Evolutionary conservation across 2,797 vertebrate genomes (phyloP).

Genomic region (Xiphorhynchus erythropygius): DNA sequence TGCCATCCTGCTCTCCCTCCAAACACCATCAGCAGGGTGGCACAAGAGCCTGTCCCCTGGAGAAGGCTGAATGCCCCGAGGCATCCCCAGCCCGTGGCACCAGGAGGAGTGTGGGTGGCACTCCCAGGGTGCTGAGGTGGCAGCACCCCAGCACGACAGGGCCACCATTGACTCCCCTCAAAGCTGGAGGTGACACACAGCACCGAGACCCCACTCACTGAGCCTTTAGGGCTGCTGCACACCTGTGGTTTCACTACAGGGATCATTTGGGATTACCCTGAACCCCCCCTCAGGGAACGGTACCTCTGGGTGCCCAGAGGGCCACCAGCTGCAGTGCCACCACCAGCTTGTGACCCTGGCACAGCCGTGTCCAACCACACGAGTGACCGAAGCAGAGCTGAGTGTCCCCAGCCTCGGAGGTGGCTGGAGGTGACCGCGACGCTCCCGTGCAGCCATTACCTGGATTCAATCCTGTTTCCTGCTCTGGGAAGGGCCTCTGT

Average conservation of each 20-base stretch:
- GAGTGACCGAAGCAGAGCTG: accelerated
- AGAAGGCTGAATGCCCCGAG: accelerated
- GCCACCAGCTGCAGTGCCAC: not conserved
- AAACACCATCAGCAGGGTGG: not conserved
- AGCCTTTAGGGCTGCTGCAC: not conserved
- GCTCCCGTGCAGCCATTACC: not conserved
- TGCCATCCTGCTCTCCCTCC: not conserved
- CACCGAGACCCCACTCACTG: accelerated
- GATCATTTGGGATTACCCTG: accelerated
- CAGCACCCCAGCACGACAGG: not conserved
- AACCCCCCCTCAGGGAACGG: not conserved
- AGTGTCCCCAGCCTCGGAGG: not conserved
- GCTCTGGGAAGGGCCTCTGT: not conserved
- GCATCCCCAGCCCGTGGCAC: not conserved
- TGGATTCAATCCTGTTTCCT: not conserved
- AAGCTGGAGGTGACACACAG: not conserved
- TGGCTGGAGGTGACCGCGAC: accelerated
- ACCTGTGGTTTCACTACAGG: no score
- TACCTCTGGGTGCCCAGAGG: not conserved
- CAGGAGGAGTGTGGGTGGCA: not conserved
- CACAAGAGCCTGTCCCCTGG: not conserved
- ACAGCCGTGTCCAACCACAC: accelerated
- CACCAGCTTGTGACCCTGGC: accelerated
- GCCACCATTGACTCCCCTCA: not conserved
- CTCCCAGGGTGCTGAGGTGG: not conserved